These are phyloP conservation scores for Suncus etruscus DNA, from an alignment of 2,113 vertebrate genomes.

Conservation along the genomic window DNA sequence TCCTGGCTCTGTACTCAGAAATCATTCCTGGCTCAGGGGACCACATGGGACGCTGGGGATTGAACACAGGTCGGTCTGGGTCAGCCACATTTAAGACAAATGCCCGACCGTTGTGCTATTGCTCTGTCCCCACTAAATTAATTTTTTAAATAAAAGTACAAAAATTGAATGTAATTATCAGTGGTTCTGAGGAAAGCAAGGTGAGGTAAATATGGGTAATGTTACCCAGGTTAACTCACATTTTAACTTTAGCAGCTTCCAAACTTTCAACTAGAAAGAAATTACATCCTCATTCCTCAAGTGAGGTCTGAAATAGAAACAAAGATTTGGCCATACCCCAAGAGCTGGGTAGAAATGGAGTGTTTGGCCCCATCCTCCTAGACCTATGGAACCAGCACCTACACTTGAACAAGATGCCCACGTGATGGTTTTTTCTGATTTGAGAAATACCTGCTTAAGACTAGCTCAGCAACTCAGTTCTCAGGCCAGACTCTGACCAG, in stretches of 20 bases:
- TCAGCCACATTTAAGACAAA: no score
- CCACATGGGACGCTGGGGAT: no score
- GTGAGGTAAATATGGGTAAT: constrained; percentile 4
- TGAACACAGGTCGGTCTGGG: no score
- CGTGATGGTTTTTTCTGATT: background rate
- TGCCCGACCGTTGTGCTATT: no score
- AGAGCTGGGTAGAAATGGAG: constrained; percentile 30
- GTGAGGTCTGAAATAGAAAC: background rate
- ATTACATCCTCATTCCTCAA: background rate
- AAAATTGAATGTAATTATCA: constrained; percentile 26
- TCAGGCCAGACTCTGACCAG: background rate
- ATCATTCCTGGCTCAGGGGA: no score
- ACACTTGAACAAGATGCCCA: constrained; percentile 23
- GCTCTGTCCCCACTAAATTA: no score
- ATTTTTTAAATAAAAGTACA: background rate
- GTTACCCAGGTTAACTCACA: background rate
- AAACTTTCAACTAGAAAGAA: background rate
- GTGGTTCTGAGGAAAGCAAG: constrained; percentile 34
- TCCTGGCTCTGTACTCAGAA: background rate
- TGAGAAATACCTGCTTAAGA: background rate
- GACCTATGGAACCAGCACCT: constrained; percentile 8
- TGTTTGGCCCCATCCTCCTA: background rate
- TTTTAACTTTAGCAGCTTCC: background rate
- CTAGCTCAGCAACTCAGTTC: background rate
- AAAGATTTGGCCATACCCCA: background rate